Evolutionary conservation across 2,888 invertebrate genomes (phyloP).

Genomic region (Tenodera sinensis): DNA sequence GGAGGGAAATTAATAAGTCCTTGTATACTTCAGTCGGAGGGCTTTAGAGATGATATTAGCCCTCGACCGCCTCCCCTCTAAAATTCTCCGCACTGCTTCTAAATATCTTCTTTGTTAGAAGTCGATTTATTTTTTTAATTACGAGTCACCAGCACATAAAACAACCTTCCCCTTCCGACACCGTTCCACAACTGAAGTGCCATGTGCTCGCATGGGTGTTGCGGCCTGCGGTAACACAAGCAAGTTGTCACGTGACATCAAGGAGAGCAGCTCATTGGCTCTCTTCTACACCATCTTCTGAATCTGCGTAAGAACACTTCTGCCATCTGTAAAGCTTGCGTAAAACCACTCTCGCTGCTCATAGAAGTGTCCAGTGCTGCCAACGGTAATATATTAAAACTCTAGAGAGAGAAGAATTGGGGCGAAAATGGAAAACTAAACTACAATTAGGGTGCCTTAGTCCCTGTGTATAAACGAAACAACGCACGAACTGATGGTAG

Average conservation of each 20-base stretch:
- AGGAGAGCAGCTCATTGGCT: not conserved
- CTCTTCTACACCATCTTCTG: not conserved
- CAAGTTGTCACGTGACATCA: not conserved
- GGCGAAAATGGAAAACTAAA: no score
- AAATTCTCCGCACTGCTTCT: not conserved
- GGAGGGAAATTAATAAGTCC: not conserved
- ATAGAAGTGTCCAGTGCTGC: no score
- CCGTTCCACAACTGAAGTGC: not conserved
- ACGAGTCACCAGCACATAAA: not conserved
- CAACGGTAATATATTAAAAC: no score
- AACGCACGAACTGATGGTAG: no score
- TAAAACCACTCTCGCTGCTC: not conserved
- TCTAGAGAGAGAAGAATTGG: no score
- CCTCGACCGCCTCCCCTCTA: not conserved
- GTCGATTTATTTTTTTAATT: not conserved
- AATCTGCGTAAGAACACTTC: not conserved
- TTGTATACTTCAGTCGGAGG: not conserved
- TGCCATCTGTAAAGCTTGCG: not conserved
- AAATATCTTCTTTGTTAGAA: not conserved
- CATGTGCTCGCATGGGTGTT: conserved; percentile 2
- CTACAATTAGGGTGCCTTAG: no score
- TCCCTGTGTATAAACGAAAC: no score
- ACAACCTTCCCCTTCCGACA: not conserved
- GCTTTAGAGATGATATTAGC: not conserved
- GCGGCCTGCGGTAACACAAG: not conserved